Base-by-base conservation (phyloP, 2,113 vertebrate genomes). In the Amphilophus citrinellus region DNA sequence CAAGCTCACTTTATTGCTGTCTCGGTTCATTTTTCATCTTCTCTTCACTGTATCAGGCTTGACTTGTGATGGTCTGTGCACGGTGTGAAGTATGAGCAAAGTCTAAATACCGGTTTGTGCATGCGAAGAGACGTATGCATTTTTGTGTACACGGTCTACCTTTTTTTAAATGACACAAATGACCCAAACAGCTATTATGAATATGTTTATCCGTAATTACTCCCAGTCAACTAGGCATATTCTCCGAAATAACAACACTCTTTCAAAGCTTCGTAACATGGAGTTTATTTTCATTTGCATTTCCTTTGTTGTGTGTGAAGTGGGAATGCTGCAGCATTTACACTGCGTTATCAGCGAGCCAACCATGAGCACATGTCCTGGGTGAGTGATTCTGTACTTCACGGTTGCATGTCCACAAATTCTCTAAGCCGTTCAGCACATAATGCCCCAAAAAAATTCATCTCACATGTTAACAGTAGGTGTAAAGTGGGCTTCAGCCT, bases 351-450 rank as follows among this genome's bases (percentile, higher is more conserved):
- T 93, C 84, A 73, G 60, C 15, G 66, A 50, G 24, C 79, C 65
- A 84, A 71, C 75, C 76, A 65, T 83, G 82, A 91, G 82, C 83
- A 35, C 50, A 76, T 22, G 83, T 87, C 76, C 71, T 56, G 82
- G 82, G 76, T 91, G 80, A 88, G 60, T 73, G 83, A 65, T 63
- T 87, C 75, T 80, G 80, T 42, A 78, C 79, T 84, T 79, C 88
- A 80, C 37, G 58, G 83, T 77, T 81, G 60, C 39, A 63, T 84
- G 76, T 89, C 35, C 81, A 78, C 85, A 80, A 66, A 80, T 73
- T 88, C 65, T 80, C 76, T n/a, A 57, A 85, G 77, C 32, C 58
- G 57, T 87, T 87, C 27, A 61, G 66, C 78, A 84, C 56, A 87
- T 63, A 77, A 65, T 71, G 22, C 73, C 60, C 60, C 35, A 47